Conservation (phyloP, 2,797 vertebrate species). For the Bucorvus abyssinicus region DNA sequence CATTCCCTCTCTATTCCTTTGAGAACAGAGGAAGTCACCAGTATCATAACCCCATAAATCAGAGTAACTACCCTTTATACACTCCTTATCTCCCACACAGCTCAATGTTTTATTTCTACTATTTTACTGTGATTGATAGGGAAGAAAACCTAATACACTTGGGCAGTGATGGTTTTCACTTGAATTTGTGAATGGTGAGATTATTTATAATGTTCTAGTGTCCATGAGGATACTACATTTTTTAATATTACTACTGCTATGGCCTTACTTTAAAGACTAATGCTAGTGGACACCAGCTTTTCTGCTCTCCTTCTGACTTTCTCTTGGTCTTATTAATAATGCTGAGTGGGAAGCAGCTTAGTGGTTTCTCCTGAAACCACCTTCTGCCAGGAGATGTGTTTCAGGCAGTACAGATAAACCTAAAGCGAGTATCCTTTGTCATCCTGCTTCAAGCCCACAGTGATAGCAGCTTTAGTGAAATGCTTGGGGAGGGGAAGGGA, state of each 20-base stretch:
- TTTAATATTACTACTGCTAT: background rate
- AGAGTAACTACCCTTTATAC: background rate
- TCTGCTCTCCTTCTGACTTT: background rate
- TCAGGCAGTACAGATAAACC: background rate
- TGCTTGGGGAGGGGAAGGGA: background rate
- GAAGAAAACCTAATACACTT: background rate
- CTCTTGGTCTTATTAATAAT: background rate
- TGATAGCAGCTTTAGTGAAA: background rate
- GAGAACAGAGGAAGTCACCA: background rate
- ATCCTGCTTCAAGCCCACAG: background rate
- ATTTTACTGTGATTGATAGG: background rate
- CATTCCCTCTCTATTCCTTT: background rate
- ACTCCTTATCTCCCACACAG: background rate
- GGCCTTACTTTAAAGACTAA: background rate
- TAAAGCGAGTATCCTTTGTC: background rate
- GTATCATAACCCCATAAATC: background rate
- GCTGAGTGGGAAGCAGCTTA: background rate
- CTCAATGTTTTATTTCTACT: background rate
- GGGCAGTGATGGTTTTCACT: background rate
- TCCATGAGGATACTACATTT: background rate
- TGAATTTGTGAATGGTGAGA: background rate
- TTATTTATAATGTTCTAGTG: background rate
- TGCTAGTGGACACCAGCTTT: background rate
- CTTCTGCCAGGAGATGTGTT: background rate
- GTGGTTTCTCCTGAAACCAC: background rate